Evolutionary conservation across 2,113 vertebrate genomes (phyloP).

Genomic region (Xiphias gladius): DNA sequence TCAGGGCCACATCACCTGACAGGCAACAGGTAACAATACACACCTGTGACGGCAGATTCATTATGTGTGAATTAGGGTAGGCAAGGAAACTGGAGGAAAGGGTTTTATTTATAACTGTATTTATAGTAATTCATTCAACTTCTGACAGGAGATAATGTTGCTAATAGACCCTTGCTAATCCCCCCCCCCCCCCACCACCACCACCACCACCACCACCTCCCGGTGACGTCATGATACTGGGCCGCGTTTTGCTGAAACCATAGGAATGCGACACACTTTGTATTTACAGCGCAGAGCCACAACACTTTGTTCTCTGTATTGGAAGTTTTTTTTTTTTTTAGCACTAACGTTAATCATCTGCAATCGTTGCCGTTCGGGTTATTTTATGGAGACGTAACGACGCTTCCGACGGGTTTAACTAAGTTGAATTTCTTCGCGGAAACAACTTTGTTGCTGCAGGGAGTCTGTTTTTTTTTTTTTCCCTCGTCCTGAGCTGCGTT

Average conservation of each 20-base stretch:
- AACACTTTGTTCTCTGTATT: not conserved
- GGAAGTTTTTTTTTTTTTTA: not conserved
- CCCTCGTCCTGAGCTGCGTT: conserved; percentile 18
- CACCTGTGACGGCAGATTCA: not conserved
- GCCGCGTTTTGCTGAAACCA: conserved; percentile 71
- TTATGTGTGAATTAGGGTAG: not conserved
- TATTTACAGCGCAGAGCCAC: conserved; percentile 25
- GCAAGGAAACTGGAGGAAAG: not conserved
- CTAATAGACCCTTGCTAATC: not conserved
- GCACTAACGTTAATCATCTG: fast-evolving
- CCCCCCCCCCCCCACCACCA: not conserved
- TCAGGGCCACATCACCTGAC: conserved; percentile 1
- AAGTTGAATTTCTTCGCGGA: conserved; percentile 41
- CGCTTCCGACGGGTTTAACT: not conserved
- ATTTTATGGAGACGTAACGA: not conserved
- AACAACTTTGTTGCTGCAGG: conserved; percentile 50
- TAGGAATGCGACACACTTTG: conserved; percentile 74
- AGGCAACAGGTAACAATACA: not conserved
- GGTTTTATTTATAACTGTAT: not conserved
- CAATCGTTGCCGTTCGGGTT: not conserved
- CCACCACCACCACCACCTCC: too few species aligned
- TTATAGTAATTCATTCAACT: not conserved
- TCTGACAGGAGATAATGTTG: not conserved
- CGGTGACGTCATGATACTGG: conserved; percentile 81
- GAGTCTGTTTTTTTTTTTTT: not conserved